A percentile compares a stretch with the other conserved stretches of the same genome.
phyloP scores from a whole-genome alignment of 2,113 vertebrate species.

The Azemiops feae region DNA sequence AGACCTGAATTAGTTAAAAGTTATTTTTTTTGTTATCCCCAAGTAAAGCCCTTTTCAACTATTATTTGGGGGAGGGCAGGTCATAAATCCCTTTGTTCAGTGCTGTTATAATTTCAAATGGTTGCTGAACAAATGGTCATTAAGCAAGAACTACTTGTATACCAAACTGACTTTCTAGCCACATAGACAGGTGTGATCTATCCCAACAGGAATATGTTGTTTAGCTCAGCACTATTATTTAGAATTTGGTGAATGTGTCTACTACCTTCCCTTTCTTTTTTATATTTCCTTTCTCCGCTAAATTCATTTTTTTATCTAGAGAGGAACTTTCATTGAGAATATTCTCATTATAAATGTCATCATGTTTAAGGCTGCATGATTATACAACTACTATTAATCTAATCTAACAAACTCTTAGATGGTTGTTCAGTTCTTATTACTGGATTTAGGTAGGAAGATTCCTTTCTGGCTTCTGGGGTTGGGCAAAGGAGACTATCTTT shows the following conservation, averaged over 20 bases:
- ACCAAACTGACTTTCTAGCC: neutral
- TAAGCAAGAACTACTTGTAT: neutral
- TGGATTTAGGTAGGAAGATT: neutral
- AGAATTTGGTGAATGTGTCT: neutral
- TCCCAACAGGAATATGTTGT: neutral
- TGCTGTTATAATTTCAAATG: neutral
- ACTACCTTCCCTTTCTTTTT: neutral
- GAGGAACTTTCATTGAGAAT: neutral
- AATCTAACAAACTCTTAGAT: neutral
- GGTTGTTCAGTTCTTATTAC: neutral
- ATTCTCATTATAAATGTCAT: neutral
- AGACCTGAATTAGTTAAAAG: neutral
- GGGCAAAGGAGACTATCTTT: neutral
- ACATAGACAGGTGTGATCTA: neutral
- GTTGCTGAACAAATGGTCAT: neutral
- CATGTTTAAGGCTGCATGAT: neutral
- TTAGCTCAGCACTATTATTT: neutral
- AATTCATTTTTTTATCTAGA: neutral
- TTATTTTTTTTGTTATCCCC: neutral
- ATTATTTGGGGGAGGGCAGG: neutral
- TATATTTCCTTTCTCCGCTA: neutral
- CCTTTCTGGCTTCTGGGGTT: neutral
- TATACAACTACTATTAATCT: neutral
- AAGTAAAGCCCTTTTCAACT: neutral
- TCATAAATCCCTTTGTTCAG: neutral